These are phyloP conservation scores for Cyanoliseus patagonus DNA, from an alignment of 2,113 vertebrate species.

Conservation along the genomic window DNA sequence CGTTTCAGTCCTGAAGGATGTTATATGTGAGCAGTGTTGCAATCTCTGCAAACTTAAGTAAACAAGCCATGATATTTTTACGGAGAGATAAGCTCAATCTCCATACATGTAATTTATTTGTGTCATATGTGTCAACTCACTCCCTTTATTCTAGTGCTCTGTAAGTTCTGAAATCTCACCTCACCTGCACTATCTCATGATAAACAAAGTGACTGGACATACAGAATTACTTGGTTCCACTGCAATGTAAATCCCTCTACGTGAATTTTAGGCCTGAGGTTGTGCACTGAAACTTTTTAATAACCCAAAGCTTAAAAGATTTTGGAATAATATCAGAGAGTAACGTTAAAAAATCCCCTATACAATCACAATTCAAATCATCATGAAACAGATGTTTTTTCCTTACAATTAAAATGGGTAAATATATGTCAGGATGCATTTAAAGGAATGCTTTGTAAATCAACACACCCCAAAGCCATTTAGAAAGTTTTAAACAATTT, in stretches of 20 bases:
- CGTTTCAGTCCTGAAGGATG: neutral
- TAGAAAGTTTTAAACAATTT: conserved; percentile 54
- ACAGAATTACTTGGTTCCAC: neutral
- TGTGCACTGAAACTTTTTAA: conserved; percentile 25
- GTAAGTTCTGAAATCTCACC: neutral
- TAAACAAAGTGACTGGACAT: neutral
- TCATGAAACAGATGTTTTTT: neutral
- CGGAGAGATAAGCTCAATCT: neutral
- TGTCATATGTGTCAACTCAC: neutral
- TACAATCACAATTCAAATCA: neutral
- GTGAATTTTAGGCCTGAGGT: conserved; percentile 5
- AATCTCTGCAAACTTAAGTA: neutral
- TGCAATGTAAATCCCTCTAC: neutral
- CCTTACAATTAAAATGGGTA: neutral
- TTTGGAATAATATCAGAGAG: neutral
- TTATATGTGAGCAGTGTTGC: neutral
- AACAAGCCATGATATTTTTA: neutral
- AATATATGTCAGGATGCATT: neutral
- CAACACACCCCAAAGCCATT: conserved; percentile 35
- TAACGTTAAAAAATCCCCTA: neutral
- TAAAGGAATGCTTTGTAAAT: conserved; percentile 66
- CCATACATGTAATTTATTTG: neutral
- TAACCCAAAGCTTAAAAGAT: conserved; percentile 15
- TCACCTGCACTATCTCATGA: neutral
- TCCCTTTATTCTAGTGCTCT: neutral